Evolutionary conservation across 2,113 vertebrate species (phyloP), one percentile per base, ranked within the genome.

Genomic region (Ibidorhyncha struthersii): DNA sequence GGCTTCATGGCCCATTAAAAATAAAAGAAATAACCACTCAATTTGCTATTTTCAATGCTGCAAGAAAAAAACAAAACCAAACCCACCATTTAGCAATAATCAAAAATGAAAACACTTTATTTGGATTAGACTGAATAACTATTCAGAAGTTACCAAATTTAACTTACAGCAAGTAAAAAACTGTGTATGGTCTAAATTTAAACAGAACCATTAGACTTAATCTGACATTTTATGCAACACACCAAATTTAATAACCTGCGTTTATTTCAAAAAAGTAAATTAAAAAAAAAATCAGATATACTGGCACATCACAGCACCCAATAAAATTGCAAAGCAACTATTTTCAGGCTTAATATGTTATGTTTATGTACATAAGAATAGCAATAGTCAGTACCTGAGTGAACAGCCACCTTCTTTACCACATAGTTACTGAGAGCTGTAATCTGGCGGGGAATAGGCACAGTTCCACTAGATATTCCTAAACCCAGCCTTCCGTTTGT

Each of bases 351-450:
- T 56, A 21, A 4, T 27, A 36, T 6, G 16, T 66, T 72, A 47
- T 1, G 0, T 32, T 59, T 49, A 43, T 11, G 2, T 16, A 59
- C 2, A 1, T 27, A 50, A 36, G 43, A 55, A 81, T 0, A 38
- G 43, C 11, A 41, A 18, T 2, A 87, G 30, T 14, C 21, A 34
- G 38, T 97, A 99, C 99, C 99, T 97, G 99, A 99, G 92, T 99
- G 99, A 91, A 99, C 99, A 6, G 99, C 99, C 41, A 99, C 99
- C 96, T 99, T 99, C 98, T 99, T 99, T 84, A 99, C 99, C 70
- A 99, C 99, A 4, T 99, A 99, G 97, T 99, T 99, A 96, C 99
- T 99, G 77, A 99, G 99, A 20, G 99, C 99, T 3, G 99, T 99
- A 93, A 99, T 99, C 97, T 99, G 99, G 23, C 99, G 98, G 1